Conservation (phyloP, 2,113 vertebrate genomes). For the Solenodon paradoxus region DNA sequence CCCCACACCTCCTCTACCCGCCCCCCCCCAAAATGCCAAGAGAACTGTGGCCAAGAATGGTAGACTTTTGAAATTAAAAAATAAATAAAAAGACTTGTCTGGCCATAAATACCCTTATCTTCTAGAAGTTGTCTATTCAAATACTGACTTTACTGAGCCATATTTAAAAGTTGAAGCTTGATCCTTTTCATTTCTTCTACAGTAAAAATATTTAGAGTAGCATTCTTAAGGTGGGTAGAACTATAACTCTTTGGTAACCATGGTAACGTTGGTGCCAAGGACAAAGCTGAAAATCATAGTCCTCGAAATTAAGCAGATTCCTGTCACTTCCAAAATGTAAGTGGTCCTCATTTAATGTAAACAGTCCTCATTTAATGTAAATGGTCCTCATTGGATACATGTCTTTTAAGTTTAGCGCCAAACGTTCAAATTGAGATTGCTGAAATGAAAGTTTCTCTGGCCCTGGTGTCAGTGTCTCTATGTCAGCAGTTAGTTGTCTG, state of each 20-base stretch:
- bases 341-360: neutral
- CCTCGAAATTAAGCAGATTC: too few relatives aligned
- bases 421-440: neutral
- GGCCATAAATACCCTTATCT: neutral
- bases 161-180: neutral
- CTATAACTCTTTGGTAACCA: neutral
- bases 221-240: neutral
- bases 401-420: neutral
- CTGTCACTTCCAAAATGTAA: neutral
- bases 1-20: too few relatives aligned
- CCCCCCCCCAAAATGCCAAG: neutral
- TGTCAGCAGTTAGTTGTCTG: accelerated
- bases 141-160: neutral
- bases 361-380: neutral
- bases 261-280: neutral
- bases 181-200: neutral
- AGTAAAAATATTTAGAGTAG: neutral
- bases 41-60: neutral
- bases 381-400: neutral
- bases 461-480: neutral
- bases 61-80: neutral
- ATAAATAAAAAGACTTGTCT: neutral
- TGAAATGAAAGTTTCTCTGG: neutral
- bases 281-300: too few relatives aligned
- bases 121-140: neutral